Conservation (phyloP, 2,797 vertebrate genomes). For the Alectoris magna region DNA sequence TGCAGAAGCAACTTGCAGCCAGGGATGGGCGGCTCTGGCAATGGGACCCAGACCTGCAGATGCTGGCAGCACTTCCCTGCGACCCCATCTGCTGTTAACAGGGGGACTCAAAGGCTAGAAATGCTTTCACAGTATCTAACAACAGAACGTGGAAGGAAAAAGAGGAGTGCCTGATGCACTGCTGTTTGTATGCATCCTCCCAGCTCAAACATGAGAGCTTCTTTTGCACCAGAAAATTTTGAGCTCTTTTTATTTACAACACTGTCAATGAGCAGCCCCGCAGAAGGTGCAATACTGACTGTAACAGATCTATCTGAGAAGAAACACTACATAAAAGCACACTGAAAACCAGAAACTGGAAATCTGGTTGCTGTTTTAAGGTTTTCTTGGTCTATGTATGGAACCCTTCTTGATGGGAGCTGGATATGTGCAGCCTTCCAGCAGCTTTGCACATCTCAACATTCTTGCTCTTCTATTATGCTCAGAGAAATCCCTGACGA, state of each 20-base stretch:
- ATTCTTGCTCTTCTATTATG: too few species aligned
- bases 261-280: not conserved
- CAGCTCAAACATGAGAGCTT: not conserved
- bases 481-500: not conserved
- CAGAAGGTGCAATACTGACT: not conserved
- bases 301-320: not conserved
- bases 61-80: not conserved
- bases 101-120: not conserved
- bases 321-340: not conserved
- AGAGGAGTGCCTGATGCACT: too few species aligned
- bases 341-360: not conserved
- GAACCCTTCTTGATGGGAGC: not conserved
- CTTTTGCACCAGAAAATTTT: not conserved
- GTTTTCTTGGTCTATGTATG: not conserved
- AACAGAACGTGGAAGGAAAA: not conserved
- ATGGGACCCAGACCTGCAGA: not conserved
- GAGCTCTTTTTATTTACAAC: not conserved
- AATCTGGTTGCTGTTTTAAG: not conserved
- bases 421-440: not conserved
- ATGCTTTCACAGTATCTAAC: not conserved
- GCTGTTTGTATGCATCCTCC: not conserved
- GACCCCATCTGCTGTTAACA: too few species aligned
- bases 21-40: not conserved
- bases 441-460: not conserved
- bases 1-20: not conserved